Percentiles rank a stretch among this genome's conserved stretches.
Evolutionary conservation across 2,888 invertebrate genomes (phyloP).

Genomic region (Drosophila austrosaltans): DNA sequence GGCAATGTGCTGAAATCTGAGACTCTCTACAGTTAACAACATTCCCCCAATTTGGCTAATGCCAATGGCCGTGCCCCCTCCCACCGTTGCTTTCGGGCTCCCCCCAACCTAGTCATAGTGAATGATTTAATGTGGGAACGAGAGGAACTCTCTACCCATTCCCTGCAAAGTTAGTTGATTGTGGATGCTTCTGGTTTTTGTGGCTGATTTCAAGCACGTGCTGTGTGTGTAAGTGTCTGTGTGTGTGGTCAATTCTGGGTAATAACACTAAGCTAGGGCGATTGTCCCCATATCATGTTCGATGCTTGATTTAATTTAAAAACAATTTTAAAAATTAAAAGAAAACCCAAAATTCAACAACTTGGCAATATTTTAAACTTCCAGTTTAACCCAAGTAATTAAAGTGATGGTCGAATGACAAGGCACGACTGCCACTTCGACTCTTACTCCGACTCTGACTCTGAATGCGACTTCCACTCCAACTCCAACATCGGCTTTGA

Average conservation of each 20-base stretch:
- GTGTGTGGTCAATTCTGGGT: slow-evolving; percentile 22
- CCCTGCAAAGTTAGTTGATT: neutral
- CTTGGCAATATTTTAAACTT: slow-evolving; percentile 62
- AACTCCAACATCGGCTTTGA: slow-evolving; percentile 37
- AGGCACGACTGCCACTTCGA: slow-evolving; percentile 22
- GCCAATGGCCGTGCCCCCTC: neutral
- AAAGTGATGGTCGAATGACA: slow-evolving; percentile 62
- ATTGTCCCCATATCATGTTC: slow-evolving; percentile 41
- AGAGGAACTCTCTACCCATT: neutral
- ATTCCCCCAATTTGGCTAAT: neutral
- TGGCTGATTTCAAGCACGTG: neutral
- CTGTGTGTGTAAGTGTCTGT: neutral
- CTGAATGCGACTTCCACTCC: slow-evolving; percentile 11
- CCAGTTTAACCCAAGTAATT: slow-evolving; percentile 75
- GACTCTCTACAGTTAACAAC: neutral
- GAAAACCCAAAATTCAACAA: slow-evolving; percentile 50
- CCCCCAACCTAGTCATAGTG: neutral
- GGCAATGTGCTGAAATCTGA: neutral
- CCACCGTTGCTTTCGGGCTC: neutral
- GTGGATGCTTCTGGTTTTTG: neutral
- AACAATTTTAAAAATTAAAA: slow-evolving; percentile 67
- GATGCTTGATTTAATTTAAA: slow-evolving; percentile 73
- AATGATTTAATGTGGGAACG: slow-evolving; percentile 6
- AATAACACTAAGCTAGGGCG: slow-evolving; percentile 22
- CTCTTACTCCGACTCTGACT: slow-evolving; percentile 26